These are phyloP conservation scores for Xiphydria camelus DNA, from an alignment of 2,888 invertebrate species.

Conservation along the genomic window DNA sequence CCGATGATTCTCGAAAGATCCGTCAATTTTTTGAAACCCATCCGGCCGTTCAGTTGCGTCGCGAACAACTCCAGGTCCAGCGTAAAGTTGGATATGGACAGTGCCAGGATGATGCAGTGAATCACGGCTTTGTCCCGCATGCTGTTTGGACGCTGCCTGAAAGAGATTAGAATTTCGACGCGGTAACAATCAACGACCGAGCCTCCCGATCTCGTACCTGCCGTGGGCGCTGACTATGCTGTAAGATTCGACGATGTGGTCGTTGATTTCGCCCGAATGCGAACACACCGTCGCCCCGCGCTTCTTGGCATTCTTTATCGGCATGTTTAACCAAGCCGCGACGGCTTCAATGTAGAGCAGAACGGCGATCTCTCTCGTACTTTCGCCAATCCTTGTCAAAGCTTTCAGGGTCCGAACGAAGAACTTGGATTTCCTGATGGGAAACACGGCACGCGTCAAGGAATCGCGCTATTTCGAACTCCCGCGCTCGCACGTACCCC, in stretches of 20 bases:
- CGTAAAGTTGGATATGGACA: slow-evolving; percentile 40
- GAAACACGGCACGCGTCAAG: no score
- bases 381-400: slow-evolving; percentile 26
- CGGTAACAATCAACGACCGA: background rate
- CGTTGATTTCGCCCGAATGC: slow-evolving; percentile 33
- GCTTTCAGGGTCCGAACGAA: slow-evolving; percentile 27
- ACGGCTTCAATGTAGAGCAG: slow-evolving; percentile 44
- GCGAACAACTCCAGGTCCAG: slow-evolving; percentile 45
- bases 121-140: slow-evolving; percentile 48
- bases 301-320: slow-evolving; percentile 38
- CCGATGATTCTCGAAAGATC: slow-evolving; percentile 42
- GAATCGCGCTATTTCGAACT: background rate
- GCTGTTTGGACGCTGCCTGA: slow-evolving; percentile 42
- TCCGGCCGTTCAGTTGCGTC: slow-evolving; percentile 27
- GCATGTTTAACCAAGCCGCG: slow-evolving; percentile 39
- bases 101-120: slow-evolving; percentile 45
- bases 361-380: slow-evolving; percentile 35
- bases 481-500: slow-evolving; percentile 34
- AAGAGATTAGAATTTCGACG: slow-evolving; percentile 13
- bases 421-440: slow-evolving; percentile 35
- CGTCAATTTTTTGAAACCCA: slow-evolving; percentile 40
- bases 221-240: slow-evolving; percentile 38
- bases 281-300: slow-evolving; percentile 31
- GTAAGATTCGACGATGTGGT: slow-evolving; percentile 38
- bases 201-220: slow-evolving; percentile 32